Evolutionary conservation across 2,888 invertebrate genomes (phyloP).

Genomic region (Orthosia gothica): DNA sequence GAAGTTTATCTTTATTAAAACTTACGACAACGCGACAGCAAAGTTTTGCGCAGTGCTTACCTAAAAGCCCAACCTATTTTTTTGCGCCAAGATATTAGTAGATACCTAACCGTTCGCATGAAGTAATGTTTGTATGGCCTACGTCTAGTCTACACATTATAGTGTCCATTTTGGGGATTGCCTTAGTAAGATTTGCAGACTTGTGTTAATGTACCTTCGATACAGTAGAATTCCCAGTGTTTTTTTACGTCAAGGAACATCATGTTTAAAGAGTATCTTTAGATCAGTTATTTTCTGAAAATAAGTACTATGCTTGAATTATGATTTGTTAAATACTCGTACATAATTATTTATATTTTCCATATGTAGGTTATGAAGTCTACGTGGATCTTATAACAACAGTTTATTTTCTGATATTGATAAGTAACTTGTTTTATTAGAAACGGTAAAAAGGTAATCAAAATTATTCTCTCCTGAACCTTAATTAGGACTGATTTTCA

Average conservation of each 20-base stretch:
- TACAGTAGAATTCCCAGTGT: background rate
- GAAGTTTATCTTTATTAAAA: too few relatives aligned
- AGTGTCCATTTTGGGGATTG: background rate
- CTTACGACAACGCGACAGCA: too few relatives aligned
- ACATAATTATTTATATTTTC: background rate
- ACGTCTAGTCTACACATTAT: background rate
- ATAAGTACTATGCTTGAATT: background rate
- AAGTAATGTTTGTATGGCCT: background rate
- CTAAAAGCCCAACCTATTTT: slow-evolving; percentile 27
- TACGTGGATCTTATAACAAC: slow-evolving; percentile 12
- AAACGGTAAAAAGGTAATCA: too few relatives aligned
- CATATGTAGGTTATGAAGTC: background rate
- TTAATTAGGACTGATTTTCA: background rate
- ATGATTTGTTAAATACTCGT: background rate
- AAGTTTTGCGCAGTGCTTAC: slow-evolving; percentile 10
- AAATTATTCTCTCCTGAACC: background rate
- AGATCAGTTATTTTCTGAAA: slow-evolving; percentile 1
- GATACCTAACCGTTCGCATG: background rate
- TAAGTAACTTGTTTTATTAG: background rate
- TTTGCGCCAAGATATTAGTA: slow-evolving; percentile 16
- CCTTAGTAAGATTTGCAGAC: background rate
- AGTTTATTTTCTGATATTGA: slow-evolving; percentile 6
- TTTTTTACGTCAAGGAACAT: background rate
- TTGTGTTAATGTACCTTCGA: too few relatives aligned
- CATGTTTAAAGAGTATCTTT: background rate